phyloP scores from a whole-genome alignment of 1,140 invertebrate genomes.

The Drosophila varians region DNA sequence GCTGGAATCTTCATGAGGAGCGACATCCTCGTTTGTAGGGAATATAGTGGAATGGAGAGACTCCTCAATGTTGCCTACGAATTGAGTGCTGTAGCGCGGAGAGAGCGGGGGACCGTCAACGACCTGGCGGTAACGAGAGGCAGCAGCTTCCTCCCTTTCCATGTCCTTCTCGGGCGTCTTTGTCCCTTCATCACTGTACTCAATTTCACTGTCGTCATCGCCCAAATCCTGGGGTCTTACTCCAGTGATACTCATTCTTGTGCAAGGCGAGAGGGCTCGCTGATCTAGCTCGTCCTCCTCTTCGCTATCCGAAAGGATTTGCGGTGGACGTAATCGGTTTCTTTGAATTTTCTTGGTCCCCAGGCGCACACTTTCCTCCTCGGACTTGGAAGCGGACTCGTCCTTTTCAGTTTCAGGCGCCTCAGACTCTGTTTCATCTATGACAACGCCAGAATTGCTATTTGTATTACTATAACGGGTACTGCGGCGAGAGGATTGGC shows the following conservation, averaged over 20 bases:
- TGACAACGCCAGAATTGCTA: constrained; percentile 35
- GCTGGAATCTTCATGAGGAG: constrained; percentile 31
- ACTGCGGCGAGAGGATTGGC: constrained; percentile 12
- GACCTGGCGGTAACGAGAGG: not conserved
- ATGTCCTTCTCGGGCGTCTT: not conserved
- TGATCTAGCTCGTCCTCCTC: constrained; percentile 70
- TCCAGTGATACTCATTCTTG: constrained; percentile 80
- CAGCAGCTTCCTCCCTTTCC: not conserved
- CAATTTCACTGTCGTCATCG: constrained; percentile 73
- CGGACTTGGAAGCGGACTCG: constrained; percentile 2
- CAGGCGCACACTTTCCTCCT: constrained; percentile 5
- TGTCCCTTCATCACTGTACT: constrained; percentile 53
- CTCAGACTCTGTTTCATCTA: constrained; percentile 37
- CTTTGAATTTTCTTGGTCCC: not conserved
- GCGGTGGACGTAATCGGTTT: not conserved
- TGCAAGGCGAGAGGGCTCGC: constrained; percentile 65
- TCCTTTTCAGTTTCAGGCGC: not conserved
- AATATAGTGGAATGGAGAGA: constrained; percentile 69
- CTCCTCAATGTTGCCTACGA: constrained; percentile 53
- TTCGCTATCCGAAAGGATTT: constrained; percentile 49
- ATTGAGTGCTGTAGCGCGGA: constrained; percentile 68
- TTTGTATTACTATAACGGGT: not conserved
- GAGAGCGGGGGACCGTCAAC: not conserved
- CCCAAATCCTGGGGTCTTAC: constrained; percentile 64
- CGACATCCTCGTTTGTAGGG: not conserved